phyloP scores from a whole-genome alignment of 2,797 vertebrate genomes.

The Paguma larvata region DNA sequence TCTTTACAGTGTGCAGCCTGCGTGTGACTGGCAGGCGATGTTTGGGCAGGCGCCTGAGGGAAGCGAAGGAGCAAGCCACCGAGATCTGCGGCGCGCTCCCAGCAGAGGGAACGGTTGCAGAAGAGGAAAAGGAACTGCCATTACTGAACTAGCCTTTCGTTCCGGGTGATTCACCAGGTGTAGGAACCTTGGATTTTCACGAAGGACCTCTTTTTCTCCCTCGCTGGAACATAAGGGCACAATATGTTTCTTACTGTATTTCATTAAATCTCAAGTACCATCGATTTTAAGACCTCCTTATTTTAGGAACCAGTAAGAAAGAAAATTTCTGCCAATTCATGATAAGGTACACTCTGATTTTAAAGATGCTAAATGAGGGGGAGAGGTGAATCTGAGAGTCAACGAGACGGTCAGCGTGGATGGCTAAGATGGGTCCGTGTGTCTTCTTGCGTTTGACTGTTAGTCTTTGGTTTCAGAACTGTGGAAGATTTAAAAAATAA shows the following conservation, averaged over 20 bases:
- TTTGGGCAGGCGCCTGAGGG: not conserved
- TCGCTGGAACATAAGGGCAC: slow-evolving; percentile 36
- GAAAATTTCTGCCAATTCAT: not conserved
- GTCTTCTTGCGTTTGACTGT: not conserved
- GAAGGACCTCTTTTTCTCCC: not conserved
- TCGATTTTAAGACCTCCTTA: not conserved
- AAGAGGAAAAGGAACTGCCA: not conserved
- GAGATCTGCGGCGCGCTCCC: not conserved
- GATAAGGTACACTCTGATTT: not conserved
- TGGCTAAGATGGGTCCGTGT: not conserved
- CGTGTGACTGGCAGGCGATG: not conserved
- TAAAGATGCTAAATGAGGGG: not conserved
- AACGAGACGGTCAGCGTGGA: not conserved
- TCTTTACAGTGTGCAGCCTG: not conserved
- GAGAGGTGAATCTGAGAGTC: not conserved
- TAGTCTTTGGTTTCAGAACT: slow-evolving; percentile 90
- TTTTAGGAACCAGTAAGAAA: not conserved
- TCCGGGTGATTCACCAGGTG: not conserved
- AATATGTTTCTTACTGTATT: not conserved
- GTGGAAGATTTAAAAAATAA: slow-evolving; percentile 99
- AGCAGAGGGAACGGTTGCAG: not conserved
- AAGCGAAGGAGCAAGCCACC: not conserved
- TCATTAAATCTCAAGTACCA: not conserved
- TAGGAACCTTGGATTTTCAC: not conserved
- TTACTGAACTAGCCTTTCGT: not conserved